Percentiles rank a stretch among this genome's conserved stretches.
These are phyloP conservation scores for Oncorhynchus gorbuscha DNA, from an alignment of 2,113 vertebrate species.

Conservation along the genomic window DNA sequence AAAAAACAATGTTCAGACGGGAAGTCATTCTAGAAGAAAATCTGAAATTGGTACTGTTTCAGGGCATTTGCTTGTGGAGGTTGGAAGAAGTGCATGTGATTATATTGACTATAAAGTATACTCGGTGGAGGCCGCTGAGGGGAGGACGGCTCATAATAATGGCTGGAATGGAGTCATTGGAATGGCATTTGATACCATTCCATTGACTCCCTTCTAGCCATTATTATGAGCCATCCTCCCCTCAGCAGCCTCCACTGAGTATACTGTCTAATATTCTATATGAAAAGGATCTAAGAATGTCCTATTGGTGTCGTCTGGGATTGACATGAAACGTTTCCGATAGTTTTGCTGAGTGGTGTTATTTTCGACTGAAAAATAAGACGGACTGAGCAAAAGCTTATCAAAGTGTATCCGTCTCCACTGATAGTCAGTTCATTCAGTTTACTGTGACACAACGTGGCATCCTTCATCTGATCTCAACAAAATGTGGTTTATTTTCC, in stretches of 20 bases:
- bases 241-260: no score
- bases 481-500: conserved; percentile 60
- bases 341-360: conserved; percentile 11
- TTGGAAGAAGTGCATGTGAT: not conserved
- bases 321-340: conserved; percentile 12
- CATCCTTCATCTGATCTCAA: conserved; percentile 51
- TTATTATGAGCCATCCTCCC: no score
- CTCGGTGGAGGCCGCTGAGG: not conserved
- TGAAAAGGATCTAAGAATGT: not conserved
- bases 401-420: conserved; percentile 27
- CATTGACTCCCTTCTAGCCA: no score
- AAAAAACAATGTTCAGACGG: not conserved
- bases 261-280: not conserved
- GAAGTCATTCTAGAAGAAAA: not conserved
- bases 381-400: conserved; percentile 32
- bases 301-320: not conserved
- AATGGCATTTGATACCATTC: no score
- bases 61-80: not conserved
- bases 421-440: conserved; percentile 34
- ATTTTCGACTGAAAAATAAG: conserved; percentile 30
- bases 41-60: not conserved
- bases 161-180: no score
- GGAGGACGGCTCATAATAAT: no score
- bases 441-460: conserved; percentile 4
- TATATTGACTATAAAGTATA: not conserved